Percentiles rank a stretch among this genome's conserved stretches.
phyloP scores from a whole-genome alignment of 2,888 invertebrate species.

The Ashinkailepas kermadecensis region DNA sequence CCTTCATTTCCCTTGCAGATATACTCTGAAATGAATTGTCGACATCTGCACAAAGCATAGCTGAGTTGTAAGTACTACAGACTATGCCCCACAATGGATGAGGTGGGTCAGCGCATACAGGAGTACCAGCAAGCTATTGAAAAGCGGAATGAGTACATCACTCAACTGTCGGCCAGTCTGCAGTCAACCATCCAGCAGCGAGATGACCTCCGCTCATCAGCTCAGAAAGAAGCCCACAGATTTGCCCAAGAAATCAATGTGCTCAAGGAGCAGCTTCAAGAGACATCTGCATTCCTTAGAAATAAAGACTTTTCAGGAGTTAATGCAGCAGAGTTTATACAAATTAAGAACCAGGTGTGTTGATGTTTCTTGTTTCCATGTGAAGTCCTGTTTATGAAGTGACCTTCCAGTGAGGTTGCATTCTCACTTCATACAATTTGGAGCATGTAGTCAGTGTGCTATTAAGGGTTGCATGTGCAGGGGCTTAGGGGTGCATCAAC shows the following conservation, averaged over 20 bases:
- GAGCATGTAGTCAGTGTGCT: too few species aligned
- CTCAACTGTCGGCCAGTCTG: neutral
- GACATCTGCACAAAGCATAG: too few species aligned
- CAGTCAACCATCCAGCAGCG: slow-evolving; percentile 9
- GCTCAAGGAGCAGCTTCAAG: neutral
- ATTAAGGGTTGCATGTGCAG: too few species aligned
- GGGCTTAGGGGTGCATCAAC: too few species aligned
- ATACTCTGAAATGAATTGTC: too few species aligned
- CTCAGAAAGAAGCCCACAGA: neutral
- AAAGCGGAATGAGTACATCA: neutral
- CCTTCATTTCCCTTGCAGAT: too few species aligned
- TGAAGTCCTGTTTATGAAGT: too few species aligned
- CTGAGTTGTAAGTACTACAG: too few species aligned
- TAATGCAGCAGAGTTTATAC: neutral
- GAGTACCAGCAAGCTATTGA: neutral
- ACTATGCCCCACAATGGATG: neutral
- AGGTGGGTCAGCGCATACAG: neutral
- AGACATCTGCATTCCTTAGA: neutral
- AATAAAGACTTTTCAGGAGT: slow-evolving; percentile 4
- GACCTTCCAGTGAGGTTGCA: too few species aligned
- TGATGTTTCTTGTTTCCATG: too few species aligned
- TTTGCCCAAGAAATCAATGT: neutral
- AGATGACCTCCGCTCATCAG: neutral
- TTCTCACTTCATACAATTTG: too few species aligned
- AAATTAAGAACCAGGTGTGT: neutral